Percentiles rank a stretch among this genome's conserved stretches.
Evolutionary conservation across 2,797 vertebrate species (phyloP).

Genomic region (Fistularia tabacaria): DNA sequence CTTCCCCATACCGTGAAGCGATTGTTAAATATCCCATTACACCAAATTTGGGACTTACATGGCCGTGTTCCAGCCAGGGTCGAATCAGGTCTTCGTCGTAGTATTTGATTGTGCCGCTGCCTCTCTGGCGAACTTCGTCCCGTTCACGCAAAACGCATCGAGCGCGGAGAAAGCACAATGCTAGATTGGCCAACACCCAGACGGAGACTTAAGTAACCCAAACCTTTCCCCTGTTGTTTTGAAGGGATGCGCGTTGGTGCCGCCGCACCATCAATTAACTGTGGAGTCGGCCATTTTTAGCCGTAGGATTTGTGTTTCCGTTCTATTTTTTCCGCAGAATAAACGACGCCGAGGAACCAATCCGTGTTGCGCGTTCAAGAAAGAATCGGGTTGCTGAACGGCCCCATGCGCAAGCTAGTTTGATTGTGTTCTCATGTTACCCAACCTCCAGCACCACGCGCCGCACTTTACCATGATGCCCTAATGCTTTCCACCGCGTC

Average conservation of each 20-base stretch:
- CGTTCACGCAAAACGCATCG: too few relatives aligned
- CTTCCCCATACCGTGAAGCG: too few relatives aligned
- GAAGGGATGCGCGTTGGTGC: constrained; percentile 25
- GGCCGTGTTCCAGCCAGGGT: constrained; percentile 2
- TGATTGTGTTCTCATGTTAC: constrained; percentile 66
- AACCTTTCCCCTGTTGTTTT: constrained; percentile 11
- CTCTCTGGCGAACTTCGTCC: neutral
- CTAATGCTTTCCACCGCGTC: constrained; percentile 41
- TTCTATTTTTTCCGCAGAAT: too few relatives aligned
- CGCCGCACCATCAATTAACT: constrained; percentile 2
- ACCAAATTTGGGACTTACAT: neutral
- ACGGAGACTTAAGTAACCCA: constrained; percentile 28
- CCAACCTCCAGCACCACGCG: constrained; percentile 54
- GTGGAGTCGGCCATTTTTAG: too few relatives aligned
- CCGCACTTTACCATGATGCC: constrained; percentile 56
- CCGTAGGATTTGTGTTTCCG: too few relatives aligned
- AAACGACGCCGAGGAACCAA: too few relatives aligned
- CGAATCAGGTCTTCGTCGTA: neutral
- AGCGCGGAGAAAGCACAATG: neutral
- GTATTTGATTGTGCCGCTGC: neutral
- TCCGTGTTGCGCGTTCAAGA: too few relatives aligned
- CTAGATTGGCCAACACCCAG: constrained; percentile 38
- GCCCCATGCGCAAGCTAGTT: constrained; percentile 60
- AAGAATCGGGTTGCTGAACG: constrained; percentile 42
- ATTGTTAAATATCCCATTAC: constrained; percentile 14